Percentiles rank a stretch among this genome's conserved stretches.
Evolutionary conservation across 2,888 invertebrate species (phyloP).

Genomic region (Calephelis perditalis): DNA sequence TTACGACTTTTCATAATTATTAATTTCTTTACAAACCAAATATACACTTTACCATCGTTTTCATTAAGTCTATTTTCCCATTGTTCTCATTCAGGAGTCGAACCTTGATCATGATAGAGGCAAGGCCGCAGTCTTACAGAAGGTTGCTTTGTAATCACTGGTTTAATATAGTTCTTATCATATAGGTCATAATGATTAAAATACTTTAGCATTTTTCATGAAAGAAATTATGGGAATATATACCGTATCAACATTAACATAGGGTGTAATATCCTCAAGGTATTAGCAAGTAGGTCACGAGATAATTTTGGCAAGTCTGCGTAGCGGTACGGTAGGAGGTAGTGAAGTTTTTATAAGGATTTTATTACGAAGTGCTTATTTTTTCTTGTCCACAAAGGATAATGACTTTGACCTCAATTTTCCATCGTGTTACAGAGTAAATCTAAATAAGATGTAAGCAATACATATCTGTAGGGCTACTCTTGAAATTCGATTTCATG

Average conservation of each 20-base stretch:
- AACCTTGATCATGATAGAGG: slow-evolving; percentile 67
- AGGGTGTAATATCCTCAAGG: background rate
- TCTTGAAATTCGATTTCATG: no score
- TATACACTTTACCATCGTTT: background rate
- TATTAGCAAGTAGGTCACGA: slow-evolving; percentile 4
- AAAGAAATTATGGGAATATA: background rate
- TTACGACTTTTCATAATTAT: background rate
- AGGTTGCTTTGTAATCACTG: slow-evolving; percentile 44
- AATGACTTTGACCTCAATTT: background rate
- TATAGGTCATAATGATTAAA: slow-evolving; percentile 8
- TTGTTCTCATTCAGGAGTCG: slow-evolving; percentile 32
- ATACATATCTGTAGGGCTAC: no score
- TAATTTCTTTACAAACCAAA: background rate
- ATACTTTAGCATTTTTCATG: background rate
- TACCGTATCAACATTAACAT: background rate
- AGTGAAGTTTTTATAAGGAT: slow-evolving; percentile 9
- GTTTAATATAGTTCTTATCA: slow-evolving; percentile 16
- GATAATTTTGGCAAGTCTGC: slow-evolving; percentile 8
- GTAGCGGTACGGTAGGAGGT: slow-evolving; percentile 7
- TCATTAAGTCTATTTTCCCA: background rate
- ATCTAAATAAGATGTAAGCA: no score
- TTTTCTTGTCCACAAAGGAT: slow-evolving; percentile 4
- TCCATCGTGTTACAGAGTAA: no score
- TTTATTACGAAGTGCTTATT: background rate
- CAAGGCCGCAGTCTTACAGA: slow-evolving; percentile 56